Conservation (phyloP, 2,113 vertebrate species). For the Carollia perspicillata region DNA sequence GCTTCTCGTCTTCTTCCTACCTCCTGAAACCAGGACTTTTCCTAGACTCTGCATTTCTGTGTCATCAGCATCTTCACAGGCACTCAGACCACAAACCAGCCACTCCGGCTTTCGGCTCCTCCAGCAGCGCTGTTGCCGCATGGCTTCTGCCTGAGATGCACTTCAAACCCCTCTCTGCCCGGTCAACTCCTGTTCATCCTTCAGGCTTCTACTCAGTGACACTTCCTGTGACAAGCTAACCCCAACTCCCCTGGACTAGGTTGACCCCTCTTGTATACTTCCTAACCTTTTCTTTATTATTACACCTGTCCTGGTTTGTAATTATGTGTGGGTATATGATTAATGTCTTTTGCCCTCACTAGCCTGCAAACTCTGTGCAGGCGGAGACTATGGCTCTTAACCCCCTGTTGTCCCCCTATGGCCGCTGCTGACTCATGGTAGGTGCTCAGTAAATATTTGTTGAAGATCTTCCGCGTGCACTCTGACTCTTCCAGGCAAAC, state of each 20-base stretch:
- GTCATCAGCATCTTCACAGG: not conserved
- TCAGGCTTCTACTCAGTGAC: not conserved
- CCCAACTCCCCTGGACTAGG: not conserved
- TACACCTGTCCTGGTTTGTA: not conserved
- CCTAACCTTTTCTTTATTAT: not conserved
- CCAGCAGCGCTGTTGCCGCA: not conserved
- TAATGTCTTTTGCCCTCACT: not conserved
- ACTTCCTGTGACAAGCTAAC: not conserved
- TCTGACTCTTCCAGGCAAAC: not conserved
- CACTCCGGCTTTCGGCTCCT: not conserved
- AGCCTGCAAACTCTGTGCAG: not conserved
- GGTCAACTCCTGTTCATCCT: not conserved
- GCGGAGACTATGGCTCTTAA: too few relatives aligned
- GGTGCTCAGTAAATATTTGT: not conserved
- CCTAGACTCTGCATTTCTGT: not conserved
- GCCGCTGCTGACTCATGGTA: not conserved
- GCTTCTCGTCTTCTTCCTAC: not conserved
- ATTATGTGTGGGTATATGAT: not conserved
- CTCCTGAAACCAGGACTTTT: not conserved
- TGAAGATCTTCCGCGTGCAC: not conserved
- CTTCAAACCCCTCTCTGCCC: not conserved
- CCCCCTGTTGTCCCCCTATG: accelerated
- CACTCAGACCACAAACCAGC: not conserved
- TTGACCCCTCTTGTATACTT: not conserved
- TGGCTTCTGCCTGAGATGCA: not conserved